A percentile compares a stretch with the other conserved stretches of the same genome.
phyloP scores from a whole-genome alignment of 2,113 vertebrate species.

The Ascaphus truei region DNA sequence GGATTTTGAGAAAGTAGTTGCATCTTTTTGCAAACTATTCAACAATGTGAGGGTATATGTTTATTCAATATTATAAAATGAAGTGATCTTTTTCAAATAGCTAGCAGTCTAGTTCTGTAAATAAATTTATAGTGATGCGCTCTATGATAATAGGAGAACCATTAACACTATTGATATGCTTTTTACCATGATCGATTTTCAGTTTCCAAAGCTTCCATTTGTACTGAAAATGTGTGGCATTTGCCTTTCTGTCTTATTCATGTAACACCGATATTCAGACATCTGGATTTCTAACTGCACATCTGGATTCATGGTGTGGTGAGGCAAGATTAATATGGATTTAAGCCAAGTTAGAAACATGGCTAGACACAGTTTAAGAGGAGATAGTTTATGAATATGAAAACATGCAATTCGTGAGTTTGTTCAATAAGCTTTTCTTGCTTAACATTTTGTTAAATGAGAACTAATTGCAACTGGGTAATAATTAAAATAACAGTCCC shows the following conservation, averaged over 20 bases:
- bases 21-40: no score
- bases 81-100: no score
- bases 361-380: not conserved
- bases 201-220: no score
- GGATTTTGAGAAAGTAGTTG: no score
- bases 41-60: no score
- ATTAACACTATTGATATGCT: no score
- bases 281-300: constrained; percentile 5
- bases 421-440: not conserved
- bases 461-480: constrained; percentile 10
- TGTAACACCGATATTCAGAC: not conserved
- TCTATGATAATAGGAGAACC: no score
- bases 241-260: not conserved
- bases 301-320: constrained; percentile 15
- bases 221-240: not conserved
- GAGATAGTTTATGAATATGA: constrained; percentile 16
- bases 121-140: no score
- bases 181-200: no score
- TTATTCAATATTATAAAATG: no score
- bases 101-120: no score
- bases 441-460: constrained; percentile 12
- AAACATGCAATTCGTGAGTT: not conserved
- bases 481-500: constrained; percentile 7
- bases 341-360: constrained; percentile 3
- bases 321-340: constrained; percentile 9